Conservation (phyloP, 1,140 invertebrate species). For the Gryllus bimaculatus region DNA sequence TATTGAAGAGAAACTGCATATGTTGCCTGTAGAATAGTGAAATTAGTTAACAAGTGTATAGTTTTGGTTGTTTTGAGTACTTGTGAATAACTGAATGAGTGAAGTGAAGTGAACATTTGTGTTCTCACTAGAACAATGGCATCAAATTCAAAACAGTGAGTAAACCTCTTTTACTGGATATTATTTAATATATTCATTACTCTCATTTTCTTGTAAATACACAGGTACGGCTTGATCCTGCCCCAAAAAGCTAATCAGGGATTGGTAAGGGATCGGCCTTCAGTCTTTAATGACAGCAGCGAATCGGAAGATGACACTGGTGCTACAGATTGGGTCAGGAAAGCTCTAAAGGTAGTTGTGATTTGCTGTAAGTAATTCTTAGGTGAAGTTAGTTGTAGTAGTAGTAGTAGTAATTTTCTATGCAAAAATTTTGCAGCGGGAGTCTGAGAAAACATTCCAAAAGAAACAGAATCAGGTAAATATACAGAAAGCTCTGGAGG, state of each 20-base stretch:
- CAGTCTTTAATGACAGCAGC: constrained; percentile 16
- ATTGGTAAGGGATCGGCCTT: not conserved
- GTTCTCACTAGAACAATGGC: not conserved
- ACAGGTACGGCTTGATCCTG: constrained; percentile 11
- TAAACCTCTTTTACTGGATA: not conserved
- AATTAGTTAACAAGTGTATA: too few relatives aligned
- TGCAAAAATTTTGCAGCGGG: not conserved
- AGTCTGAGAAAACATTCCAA: constrained; percentile 10
- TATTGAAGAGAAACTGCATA: too few relatives aligned
- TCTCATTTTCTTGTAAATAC: not conserved
- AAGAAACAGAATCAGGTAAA: constrained; percentile 34
- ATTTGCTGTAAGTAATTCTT: too few relatives aligned
- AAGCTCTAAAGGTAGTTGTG: constrained; percentile 7
- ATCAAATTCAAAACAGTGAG: not conserved
- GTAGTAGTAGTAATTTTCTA: not conserved
- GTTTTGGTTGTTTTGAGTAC: too few relatives aligned
- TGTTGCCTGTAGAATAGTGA: too few relatives aligned
- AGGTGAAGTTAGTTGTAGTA: not conserved
- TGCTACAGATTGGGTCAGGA: constrained; percentile 7
- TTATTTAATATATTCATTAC: not conserved
- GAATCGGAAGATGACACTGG: constrained; percentile 13
- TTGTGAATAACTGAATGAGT: too few relatives aligned
- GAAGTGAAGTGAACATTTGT: too few relatives aligned
- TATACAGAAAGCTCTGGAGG: constrained; percentile 65
- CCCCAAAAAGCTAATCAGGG: constrained; percentile 13